These are phyloP conservation scores for Netelia melanura DNA, from an alignment of 2,888 invertebrate species.

Conservation along the genomic window DNA sequence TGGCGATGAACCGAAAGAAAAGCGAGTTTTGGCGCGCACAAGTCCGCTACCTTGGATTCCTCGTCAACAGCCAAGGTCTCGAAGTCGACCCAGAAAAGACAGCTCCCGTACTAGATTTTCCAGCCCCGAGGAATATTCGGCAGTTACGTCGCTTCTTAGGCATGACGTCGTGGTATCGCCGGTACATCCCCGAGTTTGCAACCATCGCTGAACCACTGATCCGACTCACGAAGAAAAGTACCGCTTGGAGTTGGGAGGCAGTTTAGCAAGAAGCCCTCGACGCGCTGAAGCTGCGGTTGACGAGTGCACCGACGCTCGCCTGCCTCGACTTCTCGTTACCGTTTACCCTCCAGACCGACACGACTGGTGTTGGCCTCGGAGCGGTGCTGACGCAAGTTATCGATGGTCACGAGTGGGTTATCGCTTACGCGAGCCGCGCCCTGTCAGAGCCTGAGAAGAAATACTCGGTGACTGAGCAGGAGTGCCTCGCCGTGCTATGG, in stretches of 20 bases:
- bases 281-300: slow-evolving; percentile 1
- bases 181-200: slow-evolving; percentile 70
- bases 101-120: slow-evolving; percentile 37
- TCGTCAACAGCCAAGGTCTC: slow-evolving; percentile 51
- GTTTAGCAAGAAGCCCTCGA: slow-evolving; percentile 25
- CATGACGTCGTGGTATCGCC: slow-evolving; percentile 73
- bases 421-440: too few species aligned
- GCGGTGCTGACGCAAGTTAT: slow-evolving; percentile 69
- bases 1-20: slow-evolving; percentile 57
- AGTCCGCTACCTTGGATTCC: slow-evolving; percentile 54
- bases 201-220: slow-evolving; percentile 67
- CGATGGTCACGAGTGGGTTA: slow-evolving; percentile 57
- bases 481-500: too few species aligned
- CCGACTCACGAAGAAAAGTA: slow-evolving; percentile 62
- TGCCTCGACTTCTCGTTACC: slow-evolving; percentile 48
- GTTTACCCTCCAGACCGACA: slow-evolving; percentile 67
- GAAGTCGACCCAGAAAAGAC: slow-evolving; percentile 50
- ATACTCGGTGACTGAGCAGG: too few species aligned
- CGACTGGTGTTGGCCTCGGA: slow-evolving; percentile 61
- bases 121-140: slow-evolving; percentile 30
- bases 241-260: slow-evolving; percentile 39
- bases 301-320: slow-evolving; percentile 33
- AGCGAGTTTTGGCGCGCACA: slow-evolving; percentile 60
- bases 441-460: too few species aligned
- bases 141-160: slow-evolving; percentile 74